These are phyloP conservation scores for Rhagoletis zephyria DNA, from an alignment of 1,140 invertebrate species.

Conservation along the genomic window DNA sequence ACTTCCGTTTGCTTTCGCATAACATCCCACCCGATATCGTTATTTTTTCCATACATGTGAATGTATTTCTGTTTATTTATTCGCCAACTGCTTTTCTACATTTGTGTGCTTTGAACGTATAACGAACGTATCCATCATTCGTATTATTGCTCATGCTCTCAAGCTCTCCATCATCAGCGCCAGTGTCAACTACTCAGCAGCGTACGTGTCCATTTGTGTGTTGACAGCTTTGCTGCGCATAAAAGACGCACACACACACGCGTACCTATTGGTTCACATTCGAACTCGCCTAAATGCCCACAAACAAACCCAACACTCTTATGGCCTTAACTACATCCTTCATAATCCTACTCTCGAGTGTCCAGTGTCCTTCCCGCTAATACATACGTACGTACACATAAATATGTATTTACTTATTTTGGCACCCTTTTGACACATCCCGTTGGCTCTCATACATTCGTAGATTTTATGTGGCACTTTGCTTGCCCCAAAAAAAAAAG, in stretches of 20 bases:
- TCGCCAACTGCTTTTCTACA: background rate
- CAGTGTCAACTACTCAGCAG: background rate
- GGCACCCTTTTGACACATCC: background rate
- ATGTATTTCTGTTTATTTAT: constrained; percentile 3
- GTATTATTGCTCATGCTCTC: background rate
- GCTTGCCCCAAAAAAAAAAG: background rate
- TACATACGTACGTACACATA: background rate
- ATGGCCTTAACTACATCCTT: background rate
- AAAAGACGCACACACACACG: background rate
- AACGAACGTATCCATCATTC: constrained; percentile 28
- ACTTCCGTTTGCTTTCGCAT: background rate
- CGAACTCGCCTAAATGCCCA: background rate
- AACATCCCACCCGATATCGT: background rate
- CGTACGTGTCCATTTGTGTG: constrained; percentile 45
- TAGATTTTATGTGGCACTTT: background rate
- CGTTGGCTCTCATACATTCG: background rate
- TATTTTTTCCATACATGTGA: background rate
- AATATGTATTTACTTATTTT: background rate
- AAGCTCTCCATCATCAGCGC: background rate
- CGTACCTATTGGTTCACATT: too few species aligned
- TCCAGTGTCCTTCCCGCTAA: background rate
- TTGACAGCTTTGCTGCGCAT: constrained; percentile 26
- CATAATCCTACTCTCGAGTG: background rate
- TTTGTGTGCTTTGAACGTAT: background rate
- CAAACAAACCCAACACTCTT: constrained; percentile 23